phyloP scores from a whole-genome alignment of 2,113 vertebrate species.

The Dascyllus trimaculatus region DNA sequence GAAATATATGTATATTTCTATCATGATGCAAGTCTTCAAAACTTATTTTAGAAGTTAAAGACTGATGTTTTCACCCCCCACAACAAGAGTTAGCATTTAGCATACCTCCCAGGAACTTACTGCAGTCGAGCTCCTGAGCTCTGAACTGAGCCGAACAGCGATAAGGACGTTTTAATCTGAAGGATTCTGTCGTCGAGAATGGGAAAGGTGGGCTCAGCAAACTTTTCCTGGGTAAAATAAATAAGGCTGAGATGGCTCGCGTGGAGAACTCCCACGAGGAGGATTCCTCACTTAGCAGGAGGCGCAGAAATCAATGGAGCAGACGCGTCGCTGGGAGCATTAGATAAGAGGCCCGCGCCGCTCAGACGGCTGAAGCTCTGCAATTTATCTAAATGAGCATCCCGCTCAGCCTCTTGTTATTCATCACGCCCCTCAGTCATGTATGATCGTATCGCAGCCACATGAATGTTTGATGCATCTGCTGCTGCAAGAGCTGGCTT shows the following conservation, averaged over 20 bases:
- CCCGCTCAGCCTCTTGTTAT: background rate
- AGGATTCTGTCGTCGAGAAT: background rate
- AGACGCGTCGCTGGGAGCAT: constrained; percentile 39
- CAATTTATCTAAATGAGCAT: constrained; percentile 3
- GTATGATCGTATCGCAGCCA: constrained; percentile 2
- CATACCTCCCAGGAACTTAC: no score
- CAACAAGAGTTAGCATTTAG: no score
- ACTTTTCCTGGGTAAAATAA: constrained; percentile 2
- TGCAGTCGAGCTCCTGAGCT: no score
- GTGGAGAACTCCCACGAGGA: constrained; percentile 1
- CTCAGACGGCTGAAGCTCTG: constrained; percentile 1
- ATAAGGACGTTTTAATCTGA: background rate
- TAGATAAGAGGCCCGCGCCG: constrained; percentile 45
- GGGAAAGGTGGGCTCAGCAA: constrained; percentile 17
- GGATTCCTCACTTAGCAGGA: constrained; percentile 29
- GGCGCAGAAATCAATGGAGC: constrained; percentile 45
- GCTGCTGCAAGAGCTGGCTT: no score
- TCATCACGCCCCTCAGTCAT: background rate
- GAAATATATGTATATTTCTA: no score
- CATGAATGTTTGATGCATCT: background rate
- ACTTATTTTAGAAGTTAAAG: no score
- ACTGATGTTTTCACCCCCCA: no score
- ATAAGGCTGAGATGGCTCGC: constrained; percentile 1
- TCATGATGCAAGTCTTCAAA: no score
- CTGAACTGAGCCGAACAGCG: no score